Conservation (phyloP, 2,888 invertebrate species). For the Trimorus sp. region DNA sequence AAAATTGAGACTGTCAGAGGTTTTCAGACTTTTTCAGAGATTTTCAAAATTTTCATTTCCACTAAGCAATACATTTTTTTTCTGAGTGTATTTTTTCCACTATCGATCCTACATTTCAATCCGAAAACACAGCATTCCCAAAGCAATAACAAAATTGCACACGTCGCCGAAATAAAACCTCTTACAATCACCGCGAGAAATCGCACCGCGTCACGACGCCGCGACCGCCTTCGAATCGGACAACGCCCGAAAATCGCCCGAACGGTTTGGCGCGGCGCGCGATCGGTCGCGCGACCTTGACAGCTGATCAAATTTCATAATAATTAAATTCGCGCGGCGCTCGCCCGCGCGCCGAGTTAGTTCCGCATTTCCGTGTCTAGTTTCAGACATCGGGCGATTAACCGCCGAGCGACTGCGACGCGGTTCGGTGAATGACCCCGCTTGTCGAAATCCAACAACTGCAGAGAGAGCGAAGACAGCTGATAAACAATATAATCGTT, state of each 20-base stretch:
- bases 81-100: too few relatives aligned
- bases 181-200: too few relatives aligned
- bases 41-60: too few relatives aligned
- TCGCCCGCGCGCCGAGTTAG: constrained; percentile 31
- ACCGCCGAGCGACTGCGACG: constrained; percentile 63
- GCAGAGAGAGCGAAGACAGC: constrained; percentile 52
- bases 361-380: constrained; percentile 64
- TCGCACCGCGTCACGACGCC: too few relatives aligned
- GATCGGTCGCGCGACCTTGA: constrained; percentile 54
- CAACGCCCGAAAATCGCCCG: not conserved
- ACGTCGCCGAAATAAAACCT: too few relatives aligned
- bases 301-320: constrained; percentile 42
- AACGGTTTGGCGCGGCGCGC: too few relatives aligned
- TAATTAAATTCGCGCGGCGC: constrained; percentile 38
- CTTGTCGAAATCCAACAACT: constrained; percentile 65
- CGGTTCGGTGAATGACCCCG: constrained; percentile 69
- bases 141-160: too few relatives aligned
- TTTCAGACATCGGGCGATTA: constrained; percentile 56
- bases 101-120: too few relatives aligned
- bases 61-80: too few relatives aligned
- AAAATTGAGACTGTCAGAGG: too few relatives aligned
- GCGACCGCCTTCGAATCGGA: not conserved
- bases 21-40: too few relatives aligned
- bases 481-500: constrained; percentile 60
- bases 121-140: too few relatives aligned